Evolutionary conservation across 2,797 vertebrate genomes (phyloP).

Genomic region (Thunnus albacares): DNA sequence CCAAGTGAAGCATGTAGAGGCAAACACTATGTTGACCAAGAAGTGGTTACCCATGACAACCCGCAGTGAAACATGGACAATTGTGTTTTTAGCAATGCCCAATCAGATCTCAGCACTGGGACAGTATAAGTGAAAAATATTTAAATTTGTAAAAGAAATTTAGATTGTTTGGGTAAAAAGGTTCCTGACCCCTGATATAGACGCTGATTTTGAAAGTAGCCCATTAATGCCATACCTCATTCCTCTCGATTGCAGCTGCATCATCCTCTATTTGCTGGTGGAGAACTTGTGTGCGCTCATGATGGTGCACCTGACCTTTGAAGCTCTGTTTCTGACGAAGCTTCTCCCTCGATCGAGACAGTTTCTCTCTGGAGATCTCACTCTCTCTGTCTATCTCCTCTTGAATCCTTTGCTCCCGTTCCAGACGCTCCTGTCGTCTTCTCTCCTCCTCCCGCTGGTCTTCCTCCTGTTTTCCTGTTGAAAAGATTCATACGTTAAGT

Average conservation of each 20-base stretch:
- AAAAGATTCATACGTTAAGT: background rate
- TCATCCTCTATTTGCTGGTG: background rate
- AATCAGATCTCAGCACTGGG: no score
- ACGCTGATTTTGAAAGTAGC: no score
- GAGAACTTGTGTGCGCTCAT: background rate
- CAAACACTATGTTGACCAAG: no score
- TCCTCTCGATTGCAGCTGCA: background rate
- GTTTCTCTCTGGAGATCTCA: background rate
- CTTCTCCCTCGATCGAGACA: background rate
- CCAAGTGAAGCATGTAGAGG: no score
- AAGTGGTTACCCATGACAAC: no score
- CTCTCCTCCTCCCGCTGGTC: background rate
- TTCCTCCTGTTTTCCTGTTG: background rate
- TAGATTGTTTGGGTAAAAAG: no score
- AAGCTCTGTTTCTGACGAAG: background rate
- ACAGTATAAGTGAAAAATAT: no score
- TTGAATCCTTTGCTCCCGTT: background rate
- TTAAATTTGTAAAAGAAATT: no score
- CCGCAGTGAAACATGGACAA: no score
- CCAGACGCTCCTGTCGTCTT: background rate
- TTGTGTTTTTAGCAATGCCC: no score
- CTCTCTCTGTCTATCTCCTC: slow-evolving; percentile 1
- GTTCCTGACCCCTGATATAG: no score
- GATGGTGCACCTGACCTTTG: background rate
- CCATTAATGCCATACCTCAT: background rate